These are phyloP conservation scores for Aramus guarauna DNA, from an alignment of 2,113 vertebrate genomes.

Conservation along the genomic window DNA sequence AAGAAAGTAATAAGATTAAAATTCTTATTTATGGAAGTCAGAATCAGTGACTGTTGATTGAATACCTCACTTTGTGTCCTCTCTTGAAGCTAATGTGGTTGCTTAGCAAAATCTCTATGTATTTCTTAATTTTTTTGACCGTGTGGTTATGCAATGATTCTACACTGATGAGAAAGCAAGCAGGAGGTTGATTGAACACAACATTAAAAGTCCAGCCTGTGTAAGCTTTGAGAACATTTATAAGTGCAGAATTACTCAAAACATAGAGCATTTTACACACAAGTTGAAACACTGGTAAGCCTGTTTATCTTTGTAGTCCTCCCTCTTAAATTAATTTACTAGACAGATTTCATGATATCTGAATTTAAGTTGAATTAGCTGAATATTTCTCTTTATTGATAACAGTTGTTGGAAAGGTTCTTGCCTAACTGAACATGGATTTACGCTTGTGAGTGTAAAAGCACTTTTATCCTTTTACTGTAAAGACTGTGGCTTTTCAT, in stretches of 20 bases:
- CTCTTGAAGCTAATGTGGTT: not conserved
- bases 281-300: not conserved
- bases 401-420: not conserved
- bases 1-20: not conserved
- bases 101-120: not conserved
- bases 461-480: not conserved
- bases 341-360: not conserved
- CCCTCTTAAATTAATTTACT: not conserved
- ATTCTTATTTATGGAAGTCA: not conserved
- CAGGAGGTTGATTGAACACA: not conserved
- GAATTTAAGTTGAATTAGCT: not conserved
- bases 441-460: not conserved
- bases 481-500: not conserved
- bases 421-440: not conserved
- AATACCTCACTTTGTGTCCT: not conserved
- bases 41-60: not conserved
- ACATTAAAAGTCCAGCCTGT: not conserved
- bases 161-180: not conserved
- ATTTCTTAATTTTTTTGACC: not conserved
- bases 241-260: not conserved
- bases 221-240: not conserved
- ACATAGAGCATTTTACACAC: not conserved
- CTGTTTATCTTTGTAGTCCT: not conserved
- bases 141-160: not conserved
- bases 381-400: not conserved